Percentiles rank a stretch among this genome's conserved stretches.
Conservation (phyloP, 2,797 vertebrate species). For the Ctenochaetus hawaiiensis region DNA sequence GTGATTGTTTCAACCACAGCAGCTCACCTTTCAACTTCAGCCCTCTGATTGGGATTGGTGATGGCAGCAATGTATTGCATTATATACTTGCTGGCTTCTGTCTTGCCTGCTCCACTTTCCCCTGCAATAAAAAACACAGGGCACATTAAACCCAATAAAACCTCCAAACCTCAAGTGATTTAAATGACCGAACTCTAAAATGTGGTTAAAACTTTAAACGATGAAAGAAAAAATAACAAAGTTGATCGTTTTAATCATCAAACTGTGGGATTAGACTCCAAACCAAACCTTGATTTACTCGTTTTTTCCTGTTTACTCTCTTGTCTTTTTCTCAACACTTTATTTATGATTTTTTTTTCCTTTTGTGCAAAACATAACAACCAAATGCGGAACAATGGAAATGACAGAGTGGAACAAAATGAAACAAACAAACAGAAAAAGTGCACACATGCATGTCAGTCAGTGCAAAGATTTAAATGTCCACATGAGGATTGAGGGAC, state of each 20-base stretch:
- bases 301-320: no score
- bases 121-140: conserved; percentile 76
- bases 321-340: no score
- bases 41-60: conserved; percentile 92
- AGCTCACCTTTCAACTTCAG: conserved; percentile 92
- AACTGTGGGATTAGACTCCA: not conserved
- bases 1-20: not conserved
- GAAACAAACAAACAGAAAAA: no score
- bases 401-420: no score
- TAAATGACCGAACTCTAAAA: not conserved
- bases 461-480: no score
- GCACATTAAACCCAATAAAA: not conserved
- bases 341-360: no score
- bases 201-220: not conserved
- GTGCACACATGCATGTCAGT: no score
- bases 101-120: conserved; percentile 95
- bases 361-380: no score
- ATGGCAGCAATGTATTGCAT: conserved; percentile 97
- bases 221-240: not conserved
- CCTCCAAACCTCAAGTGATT: not conserved
- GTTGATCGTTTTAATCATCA: not conserved
- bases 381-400: no score
- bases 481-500: no score
- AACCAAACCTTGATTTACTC: no score
- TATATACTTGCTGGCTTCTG: conserved; percentile 95